These are phyloP conservation scores for Drosophila virilis DNA, from an alignment of 1,140 invertebrate genomes.

Conservation along the genomic window DNA sequence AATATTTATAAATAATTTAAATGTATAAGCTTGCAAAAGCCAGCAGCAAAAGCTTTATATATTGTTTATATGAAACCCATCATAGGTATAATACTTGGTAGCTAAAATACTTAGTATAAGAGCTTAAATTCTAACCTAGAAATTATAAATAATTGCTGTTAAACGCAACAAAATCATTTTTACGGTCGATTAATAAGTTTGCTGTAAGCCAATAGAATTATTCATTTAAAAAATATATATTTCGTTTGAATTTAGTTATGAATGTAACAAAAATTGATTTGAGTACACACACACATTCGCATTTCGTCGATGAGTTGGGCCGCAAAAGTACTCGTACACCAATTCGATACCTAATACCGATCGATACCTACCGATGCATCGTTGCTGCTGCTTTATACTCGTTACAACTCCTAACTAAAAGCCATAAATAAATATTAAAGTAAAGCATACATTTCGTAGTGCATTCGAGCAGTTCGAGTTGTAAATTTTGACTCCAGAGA, in stretches of 20 bases:
- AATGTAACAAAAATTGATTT: constrained; percentile 41
- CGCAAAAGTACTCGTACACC: constrained; percentile 1
- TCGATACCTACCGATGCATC: constrained; percentile 70
- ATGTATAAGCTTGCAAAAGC: constrained; percentile 34
- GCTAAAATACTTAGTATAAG: background rate
- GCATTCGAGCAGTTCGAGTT: background rate
- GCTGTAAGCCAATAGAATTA: constrained; percentile 16
- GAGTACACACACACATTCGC: constrained; percentile 59
- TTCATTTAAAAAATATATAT: background rate
- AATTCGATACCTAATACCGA: constrained; percentile 1
- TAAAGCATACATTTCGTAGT: background rate
- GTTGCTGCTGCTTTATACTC: constrained; percentile 49
- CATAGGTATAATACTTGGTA: background rate
- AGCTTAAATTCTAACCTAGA: constrained; percentile 28
- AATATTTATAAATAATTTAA: constrained; percentile 10
- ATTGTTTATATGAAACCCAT: constrained; percentile 2
- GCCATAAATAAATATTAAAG: constrained; percentile 8
- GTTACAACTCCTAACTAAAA: constrained; percentile 3
- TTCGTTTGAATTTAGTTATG: background rate
- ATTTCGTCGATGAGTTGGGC: constrained; percentile 12
- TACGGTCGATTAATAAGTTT: constrained; percentile 6
- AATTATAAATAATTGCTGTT: constrained; percentile 11
- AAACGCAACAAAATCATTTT: constrained; percentile 43
- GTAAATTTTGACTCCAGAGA: constrained; percentile 22
- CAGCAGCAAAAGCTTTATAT: constrained; percentile 35